Conservation (phyloP, 2,888 invertebrate species). For the Mythimna pallens region DNA sequence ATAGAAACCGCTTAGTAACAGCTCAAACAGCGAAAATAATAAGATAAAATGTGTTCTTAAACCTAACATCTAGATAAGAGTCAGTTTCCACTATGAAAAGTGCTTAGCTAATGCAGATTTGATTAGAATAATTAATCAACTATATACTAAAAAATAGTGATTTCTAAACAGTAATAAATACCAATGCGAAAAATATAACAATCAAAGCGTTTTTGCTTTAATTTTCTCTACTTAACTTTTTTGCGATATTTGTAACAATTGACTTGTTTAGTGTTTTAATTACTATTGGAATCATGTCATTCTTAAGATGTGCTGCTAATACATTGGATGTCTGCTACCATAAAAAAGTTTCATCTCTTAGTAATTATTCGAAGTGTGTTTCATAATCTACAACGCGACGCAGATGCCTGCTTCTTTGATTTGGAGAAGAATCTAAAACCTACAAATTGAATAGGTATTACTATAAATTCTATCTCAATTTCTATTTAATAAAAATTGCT, state of each 20-base stretch:
- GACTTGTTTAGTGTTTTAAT: constrained; percentile 21
- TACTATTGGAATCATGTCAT: constrained; percentile 2
- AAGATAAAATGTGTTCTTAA: too few relatives aligned
- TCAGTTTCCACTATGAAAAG: not conserved
- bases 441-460: not conserved
- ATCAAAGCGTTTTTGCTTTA: constrained; percentile 29
- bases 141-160: constrained; percentile 3
- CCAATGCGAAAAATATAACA: constrained; percentile 23
- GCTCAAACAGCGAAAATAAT: too few relatives aligned
- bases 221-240: constrained; percentile 33
- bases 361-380: not conserved
- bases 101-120: not conserved
- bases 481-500: not conserved
- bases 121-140: constrained; percentile 8
- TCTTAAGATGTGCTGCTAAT: constrained; percentile 1
- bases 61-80: not conserved
- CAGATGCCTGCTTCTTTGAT: not conserved
- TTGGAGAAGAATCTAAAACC: too few relatives aligned
- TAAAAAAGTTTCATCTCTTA: not conserved
- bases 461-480: not conserved
- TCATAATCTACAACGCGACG: not conserved
- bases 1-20: not conserved
- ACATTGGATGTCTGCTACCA: not conserved
- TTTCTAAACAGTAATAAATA: constrained; percentile 30
- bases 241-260: constrained; percentile 33